Evolutionary conservation across 2,797 vertebrate species (phyloP).

Genomic region (Pangasius larnaudii): DNA sequence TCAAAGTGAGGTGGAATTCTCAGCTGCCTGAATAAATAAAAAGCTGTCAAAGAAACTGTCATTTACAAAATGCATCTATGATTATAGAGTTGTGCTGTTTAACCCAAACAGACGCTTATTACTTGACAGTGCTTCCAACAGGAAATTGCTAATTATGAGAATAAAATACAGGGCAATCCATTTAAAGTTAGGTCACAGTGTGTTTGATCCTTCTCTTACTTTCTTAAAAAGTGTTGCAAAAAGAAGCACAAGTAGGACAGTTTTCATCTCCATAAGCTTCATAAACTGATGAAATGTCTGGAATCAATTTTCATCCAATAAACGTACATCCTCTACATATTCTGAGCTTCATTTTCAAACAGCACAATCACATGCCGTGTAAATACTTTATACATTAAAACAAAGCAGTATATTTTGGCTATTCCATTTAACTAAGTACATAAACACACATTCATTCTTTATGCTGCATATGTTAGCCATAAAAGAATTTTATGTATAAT

Average conservation of each 20-base stretch:
- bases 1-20: slow-evolving; percentile 3
- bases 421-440: neutral
- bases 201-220: neutral
- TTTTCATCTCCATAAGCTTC: neutral
- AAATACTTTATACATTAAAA: neutral
- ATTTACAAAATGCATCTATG: neutral
- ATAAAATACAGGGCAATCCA: slow-evolving; percentile 16
- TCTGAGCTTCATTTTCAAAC: neutral
- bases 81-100: slow-evolving; percentile 16
- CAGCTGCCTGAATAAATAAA: slow-evolving; percentile 9
- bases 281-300: neutral
- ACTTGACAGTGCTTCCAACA: neutral
- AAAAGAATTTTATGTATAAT: neutral
- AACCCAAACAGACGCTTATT: slow-evolving; percentile 29
- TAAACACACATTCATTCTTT: too few species aligned
- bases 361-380: neutral
- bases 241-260: neutral
- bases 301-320: neutral
- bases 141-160: slow-evolving; percentile 48
- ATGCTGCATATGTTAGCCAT: neutral
- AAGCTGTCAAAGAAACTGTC: neutral
- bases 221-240: neutral
- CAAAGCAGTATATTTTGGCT: neutral
- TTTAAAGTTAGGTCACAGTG: slow-evolving; percentile 26
- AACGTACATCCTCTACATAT: neutral